Evolutionary conservation across 2,888 invertebrate species (phyloP).

Genomic region (Pediacus dermestoides): DNA sequence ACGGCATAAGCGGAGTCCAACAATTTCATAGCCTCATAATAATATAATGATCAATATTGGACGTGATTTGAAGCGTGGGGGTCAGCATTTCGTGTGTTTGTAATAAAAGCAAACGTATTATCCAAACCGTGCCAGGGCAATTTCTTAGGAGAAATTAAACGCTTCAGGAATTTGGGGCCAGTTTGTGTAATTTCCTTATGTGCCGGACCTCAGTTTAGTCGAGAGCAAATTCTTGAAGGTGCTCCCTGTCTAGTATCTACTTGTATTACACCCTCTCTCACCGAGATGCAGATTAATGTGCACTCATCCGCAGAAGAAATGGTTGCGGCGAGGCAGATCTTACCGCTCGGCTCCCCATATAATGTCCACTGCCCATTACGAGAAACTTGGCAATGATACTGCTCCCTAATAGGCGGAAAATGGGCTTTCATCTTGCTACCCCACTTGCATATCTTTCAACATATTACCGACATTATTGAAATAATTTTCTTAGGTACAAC

Average conservation of each 20-base stretch:
- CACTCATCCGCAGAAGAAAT: slow-evolving; percentile 49
- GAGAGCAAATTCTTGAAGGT: slow-evolving; percentile 28
- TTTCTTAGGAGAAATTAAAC: slow-evolving; percentile 43
- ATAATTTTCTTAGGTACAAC: slow-evolving; percentile 26
- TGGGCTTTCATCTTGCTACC: slow-evolving; percentile 23
- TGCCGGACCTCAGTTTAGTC: slow-evolving; percentile 37
- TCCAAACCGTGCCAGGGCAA: no score
- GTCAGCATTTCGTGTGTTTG: no score
- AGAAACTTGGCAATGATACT: slow-evolving; percentile 27
- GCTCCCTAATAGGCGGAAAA: slow-evolving; percentile 40
- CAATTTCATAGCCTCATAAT: no score
- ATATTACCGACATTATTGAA: slow-evolving; percentile 33
- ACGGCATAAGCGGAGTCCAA: no score
- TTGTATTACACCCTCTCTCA: slow-evolving; percentile 29
- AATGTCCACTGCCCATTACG: slow-evolving; percentile 32
- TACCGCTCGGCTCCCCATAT: slow-evolving; percentile 27
- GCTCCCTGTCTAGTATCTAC: slow-evolving; percentile 19
- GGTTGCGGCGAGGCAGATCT: slow-evolving; percentile 39
- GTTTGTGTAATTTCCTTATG: slow-evolving; percentile 42
- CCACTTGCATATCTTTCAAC: slow-evolving; percentile 30
- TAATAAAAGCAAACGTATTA: no score
- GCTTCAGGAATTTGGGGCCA: slow-evolving; percentile 47
- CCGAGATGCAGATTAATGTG: slow-evolving; percentile 49
- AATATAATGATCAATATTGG: no score
- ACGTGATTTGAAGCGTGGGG: no score